Base-by-base conservation (phyloP, 2,888 invertebrate genomes). In the Ochropleura plecta region DNA sequence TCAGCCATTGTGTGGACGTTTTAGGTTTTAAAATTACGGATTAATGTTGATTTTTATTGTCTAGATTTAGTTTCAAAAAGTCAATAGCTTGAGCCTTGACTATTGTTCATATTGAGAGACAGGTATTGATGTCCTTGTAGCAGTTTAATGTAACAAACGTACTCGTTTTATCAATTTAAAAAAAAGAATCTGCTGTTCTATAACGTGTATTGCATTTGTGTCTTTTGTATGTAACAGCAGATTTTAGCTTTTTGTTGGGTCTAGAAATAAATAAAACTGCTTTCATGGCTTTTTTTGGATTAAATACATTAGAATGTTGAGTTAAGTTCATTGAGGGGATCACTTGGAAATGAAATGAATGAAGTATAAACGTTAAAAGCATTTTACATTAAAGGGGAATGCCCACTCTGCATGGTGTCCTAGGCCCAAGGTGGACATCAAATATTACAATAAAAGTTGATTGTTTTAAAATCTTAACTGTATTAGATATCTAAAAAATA, bases 1-100 rank as follows among this genome's bases (percentile, higher is more conserved):
- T 49, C 18, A 65, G 57, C 57, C n/a, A 76, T 84, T 84, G 76
- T 84, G 16, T 46, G 44, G 20, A 76, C 49, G 72, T 44, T 60
- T 63, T 44, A 62, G 62, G 55, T 55, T 63, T 64, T 64, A 55
- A 48, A 75, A 79, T 59, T 16, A 53, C 16, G 16, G 46, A 70
- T 73, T 79, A 57, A 74, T 82, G 68, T 9, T 55, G 68, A 78
- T 57, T 64, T 73, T 1, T 48, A 53, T 16, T 49, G 59, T 64
- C 30, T 74, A 53, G 46, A 69, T 69, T 69, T 69, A 20, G 30
- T 40, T 12, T 44, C 44, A 60, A 8, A 59, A 60, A 46, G 6
- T n/a, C 51, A 30, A 44, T 16, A 18, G 10, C 40, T 46, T 62
- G 30, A 30, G 30, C 30, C 30, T 30, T 30, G 18, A n/a, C 5